Evolutionary conservation across 2,113 vertebrate genomes (phyloP), one percentile per base, ranked within the genome.

Genomic region (Tupaia tana): DNA sequence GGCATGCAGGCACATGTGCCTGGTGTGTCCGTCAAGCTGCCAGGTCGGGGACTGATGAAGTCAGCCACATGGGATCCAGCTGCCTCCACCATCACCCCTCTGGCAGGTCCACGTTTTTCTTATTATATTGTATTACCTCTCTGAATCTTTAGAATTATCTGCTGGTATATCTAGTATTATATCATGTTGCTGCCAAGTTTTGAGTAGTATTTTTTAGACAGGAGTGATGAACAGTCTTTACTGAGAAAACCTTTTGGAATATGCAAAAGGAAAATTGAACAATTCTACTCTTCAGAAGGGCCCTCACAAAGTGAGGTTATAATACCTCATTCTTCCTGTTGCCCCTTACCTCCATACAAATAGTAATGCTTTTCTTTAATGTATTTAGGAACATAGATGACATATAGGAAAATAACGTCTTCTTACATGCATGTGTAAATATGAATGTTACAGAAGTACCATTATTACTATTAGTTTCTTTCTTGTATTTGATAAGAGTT

Each of bases 161-260:
- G 31, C 31, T 59, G 34, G n/a, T 18, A 43, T 77, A 75, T 75
- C 69, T 85, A 9, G 10, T 59, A 25, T 24, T 66, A 1, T 67
- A 6, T 67, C 31, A 29, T 12, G 18, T 12, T 20, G 24, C 71
- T 63, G 56, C 92, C 67, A 11, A 20, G 7, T 85, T 75, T 71
- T 78, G 6, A 61, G 52, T 25, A 19, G 11, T 29, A 34, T 83
- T 92, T 78, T 88, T 67, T 56, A 80, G 63, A 14, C 67, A 58
- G 67, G 67, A 11, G 12, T 31, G 82, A 86, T 34, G 22, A 59
- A 7, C 61, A 20, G 24, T 69, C 31, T 13, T 64, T 73, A 8
- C 61, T 10, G 74, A 87, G 59, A 95, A 34, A 91, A 56, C 22
- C 56, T 86, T 86, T 66, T 87, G 66, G 64, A 67, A 43, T 84